A percentile compares a stretch with the other conserved stretches of the same genome.
Conservation (phyloP, 2,797 vertebrate genomes). For the Eulemur rubriventer region DNA sequence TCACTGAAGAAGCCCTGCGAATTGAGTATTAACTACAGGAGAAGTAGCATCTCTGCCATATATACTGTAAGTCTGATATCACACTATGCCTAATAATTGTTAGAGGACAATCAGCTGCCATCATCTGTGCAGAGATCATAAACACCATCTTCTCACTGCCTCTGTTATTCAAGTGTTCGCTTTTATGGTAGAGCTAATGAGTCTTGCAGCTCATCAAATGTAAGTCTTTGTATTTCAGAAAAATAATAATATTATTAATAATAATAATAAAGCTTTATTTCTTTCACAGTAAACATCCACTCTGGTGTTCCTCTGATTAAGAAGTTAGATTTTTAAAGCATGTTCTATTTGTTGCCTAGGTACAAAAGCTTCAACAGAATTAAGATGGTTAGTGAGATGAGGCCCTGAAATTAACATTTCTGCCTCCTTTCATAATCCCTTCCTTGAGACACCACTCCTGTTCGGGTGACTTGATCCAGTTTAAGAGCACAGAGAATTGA, state of each 20-base stretch:
- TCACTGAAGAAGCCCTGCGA: slow-evolving; percentile 75
- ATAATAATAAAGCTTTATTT: neutral
- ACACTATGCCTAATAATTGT: neutral
- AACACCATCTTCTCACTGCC: slow-evolving; percentile 25
- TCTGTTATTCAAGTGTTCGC: slow-evolving; percentile 42
- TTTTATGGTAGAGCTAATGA: slow-evolving; percentile 18
- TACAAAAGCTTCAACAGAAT: neutral
- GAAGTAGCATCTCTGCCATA: neutral
- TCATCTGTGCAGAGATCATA: neutral
- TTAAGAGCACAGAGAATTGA: slow-evolving; percentile 18
- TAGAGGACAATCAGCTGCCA: neutral
- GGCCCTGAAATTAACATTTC: neutral
- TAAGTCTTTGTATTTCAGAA: neutral
- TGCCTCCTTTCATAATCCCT: neutral
- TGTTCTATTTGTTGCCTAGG: neutral
- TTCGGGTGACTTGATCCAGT: neutral
- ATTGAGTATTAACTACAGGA: slow-evolving; percentile 48
- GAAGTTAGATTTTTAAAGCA: neutral
- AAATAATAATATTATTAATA: neutral
- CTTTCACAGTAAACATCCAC: neutral
- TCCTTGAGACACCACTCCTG: neutral
- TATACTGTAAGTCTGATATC: slow-evolving; percentile 13
- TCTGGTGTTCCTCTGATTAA: slow-evolving; percentile 46
- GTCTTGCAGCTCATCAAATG: neutral
- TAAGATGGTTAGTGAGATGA: neutral